Percentiles rank a stretch among this genome's conserved stretches.
phyloP scores from a whole-genome alignment of 2,888 invertebrate genomes.

The Leptinotarsa juncta region DNA sequence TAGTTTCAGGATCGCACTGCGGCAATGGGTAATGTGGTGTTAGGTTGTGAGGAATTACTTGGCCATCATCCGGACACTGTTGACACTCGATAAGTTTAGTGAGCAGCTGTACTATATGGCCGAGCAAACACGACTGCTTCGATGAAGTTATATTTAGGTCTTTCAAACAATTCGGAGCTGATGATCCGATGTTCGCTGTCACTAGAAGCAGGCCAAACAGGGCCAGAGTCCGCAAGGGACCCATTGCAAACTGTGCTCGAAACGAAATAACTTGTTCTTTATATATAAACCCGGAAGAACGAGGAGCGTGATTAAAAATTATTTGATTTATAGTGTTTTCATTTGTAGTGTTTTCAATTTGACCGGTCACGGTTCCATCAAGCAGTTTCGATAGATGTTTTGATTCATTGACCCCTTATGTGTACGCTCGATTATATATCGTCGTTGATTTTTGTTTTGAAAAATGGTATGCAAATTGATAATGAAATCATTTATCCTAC shows the following conservation, averaged over 20 bases:
- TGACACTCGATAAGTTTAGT: conserved; percentile 52
- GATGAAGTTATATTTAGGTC: conserved; percentile 44
- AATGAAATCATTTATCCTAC: too few species aligned
- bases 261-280: conserved; percentile 8
- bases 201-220: conserved; percentile 28
- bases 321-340: conserved; percentile 19
- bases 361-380: conserved; percentile 31
- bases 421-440: neutral
- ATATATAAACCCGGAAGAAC: conserved; percentile 14
- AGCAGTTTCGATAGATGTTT: conserved; percentile 14
- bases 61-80: conserved; percentile 34
- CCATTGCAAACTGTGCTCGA: conserved; percentile 28
- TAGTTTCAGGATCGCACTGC: neutral
- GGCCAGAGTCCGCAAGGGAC: conserved; percentile 26
- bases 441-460: neutral
- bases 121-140: conserved; percentile 54
- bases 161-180: conserved; percentile 46
- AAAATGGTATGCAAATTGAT: neutral
- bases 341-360: neutral
- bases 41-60: neutral
- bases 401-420: conserved; percentile 31
- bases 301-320: conserved; percentile 18
- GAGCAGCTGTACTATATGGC: conserved; percentile 54
- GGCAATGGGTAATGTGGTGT: neutral
- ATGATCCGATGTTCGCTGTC: conserved; percentile 6